These are phyloP conservation scores for Pachymerium ferrugineum DNA, from an alignment of 2,888 invertebrate species.

Conservation along the genomic window DNA sequence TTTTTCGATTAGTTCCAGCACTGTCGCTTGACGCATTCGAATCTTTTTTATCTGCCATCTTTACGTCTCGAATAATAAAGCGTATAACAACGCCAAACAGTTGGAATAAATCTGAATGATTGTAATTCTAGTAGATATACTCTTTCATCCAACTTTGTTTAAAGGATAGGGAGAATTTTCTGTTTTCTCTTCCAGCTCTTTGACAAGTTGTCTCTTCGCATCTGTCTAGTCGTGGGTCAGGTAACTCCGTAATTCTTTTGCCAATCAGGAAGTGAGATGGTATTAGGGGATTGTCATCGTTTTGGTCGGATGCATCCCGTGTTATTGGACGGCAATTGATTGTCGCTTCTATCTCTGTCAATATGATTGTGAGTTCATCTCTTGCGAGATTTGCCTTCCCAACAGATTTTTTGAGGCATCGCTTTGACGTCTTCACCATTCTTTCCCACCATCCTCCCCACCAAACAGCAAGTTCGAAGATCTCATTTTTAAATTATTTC, in stretches of 20 bases:
- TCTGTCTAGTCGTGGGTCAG: too few species aligned
- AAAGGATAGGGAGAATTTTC: too few species aligned
- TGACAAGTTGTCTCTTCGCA: too few species aligned
- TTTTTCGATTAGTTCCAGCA: too few species aligned
- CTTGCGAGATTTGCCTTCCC: background rate
- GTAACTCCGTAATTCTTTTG: background rate
- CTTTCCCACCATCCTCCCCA: conserved; percentile 34
- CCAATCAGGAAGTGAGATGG: conserved; percentile 25
- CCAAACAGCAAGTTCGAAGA: conserved; percentile 31
- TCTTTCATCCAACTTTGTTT: too few species aligned
- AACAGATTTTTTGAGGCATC: conserved; percentile 28
- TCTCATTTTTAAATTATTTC: conserved; percentile 32
- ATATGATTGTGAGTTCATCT: background rate
- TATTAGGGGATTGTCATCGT: background rate
- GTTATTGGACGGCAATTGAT: conserved; percentile 12
- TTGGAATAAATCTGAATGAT: too few species aligned
- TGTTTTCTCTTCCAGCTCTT: too few species aligned
- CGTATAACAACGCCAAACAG: too few species aligned
- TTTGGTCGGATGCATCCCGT: background rate
- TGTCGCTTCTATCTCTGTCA: conserved; percentile 28
- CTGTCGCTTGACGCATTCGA: too few species aligned
- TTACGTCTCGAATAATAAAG: too few species aligned
- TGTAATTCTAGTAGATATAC: too few species aligned
- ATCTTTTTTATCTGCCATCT: too few species aligned
- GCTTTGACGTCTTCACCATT: conserved; percentile 16